Conservation (phyloP, 2,888 invertebrate species). For the Pterostichus madidus region DNA sequence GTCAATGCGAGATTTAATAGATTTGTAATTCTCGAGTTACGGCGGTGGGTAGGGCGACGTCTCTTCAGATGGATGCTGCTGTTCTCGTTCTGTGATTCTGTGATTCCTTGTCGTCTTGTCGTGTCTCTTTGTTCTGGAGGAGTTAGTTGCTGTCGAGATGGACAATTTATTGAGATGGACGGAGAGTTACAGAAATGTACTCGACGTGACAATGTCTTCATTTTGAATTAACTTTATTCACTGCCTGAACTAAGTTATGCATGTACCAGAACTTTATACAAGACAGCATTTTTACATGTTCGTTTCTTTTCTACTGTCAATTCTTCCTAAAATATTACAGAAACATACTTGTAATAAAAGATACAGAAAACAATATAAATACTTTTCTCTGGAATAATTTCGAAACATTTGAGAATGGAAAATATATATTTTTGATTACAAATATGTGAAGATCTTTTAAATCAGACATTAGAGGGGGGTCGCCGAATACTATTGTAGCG, state of each 20-base stretch:
- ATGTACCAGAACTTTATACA: slow-evolving; percentile 10
- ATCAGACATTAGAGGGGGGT: no score
- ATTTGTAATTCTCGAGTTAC: slow-evolving; percentile 53
- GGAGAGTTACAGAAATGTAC: slow-evolving; percentile 38
- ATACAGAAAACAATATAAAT: no score
- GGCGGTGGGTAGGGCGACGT: no score
- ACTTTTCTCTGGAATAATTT: no score
- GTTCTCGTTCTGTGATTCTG: neutral
- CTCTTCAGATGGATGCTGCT: neutral
- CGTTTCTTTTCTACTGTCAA: no score
- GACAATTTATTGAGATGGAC: slow-evolving; percentile 44
- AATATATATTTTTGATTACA: no score
- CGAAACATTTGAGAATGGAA: no score
- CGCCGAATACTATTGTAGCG: no score
- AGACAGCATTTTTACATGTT: slow-evolving; percentile 3
- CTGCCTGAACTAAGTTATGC: slow-evolving; percentile 19
- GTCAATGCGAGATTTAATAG: slow-evolving; percentile 62
- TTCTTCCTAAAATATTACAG: no score
- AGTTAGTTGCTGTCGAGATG: slow-evolving; percentile 17
- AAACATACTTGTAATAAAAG: no score
- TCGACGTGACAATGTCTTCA: slow-evolving; percentile 48
- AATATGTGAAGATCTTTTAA: no score
- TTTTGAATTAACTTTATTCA: slow-evolving; percentile 43
- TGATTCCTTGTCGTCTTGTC: slow-evolving; percentile 20
- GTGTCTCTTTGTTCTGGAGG: slow-evolving; percentile 5